A percentile compares a stretch with the other conserved stretches of the same genome.
Conservation (phyloP, 2,113 vertebrate genomes). For the Corythaeola cristata region DNA sequence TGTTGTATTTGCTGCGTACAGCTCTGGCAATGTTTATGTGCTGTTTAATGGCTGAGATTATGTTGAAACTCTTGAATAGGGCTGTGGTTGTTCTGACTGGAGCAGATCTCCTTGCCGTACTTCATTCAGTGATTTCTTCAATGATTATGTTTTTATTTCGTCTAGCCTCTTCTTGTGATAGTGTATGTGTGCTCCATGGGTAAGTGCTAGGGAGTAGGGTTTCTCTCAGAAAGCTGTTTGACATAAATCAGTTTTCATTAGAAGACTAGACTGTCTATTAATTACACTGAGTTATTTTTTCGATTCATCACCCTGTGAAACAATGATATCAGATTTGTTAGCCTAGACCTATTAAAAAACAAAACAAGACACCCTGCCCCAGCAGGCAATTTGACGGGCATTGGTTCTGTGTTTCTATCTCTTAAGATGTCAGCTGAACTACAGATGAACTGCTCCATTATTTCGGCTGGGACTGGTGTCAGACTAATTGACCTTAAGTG, state of each 20-base stretch:
- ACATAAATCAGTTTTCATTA: background rate
- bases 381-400: background rate
- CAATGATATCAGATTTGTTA: background rate
- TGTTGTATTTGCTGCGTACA: background rate
- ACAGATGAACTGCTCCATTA: background rate
- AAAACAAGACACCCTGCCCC: background rate
- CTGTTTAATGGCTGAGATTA: background rate
- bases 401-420: background rate
- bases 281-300: background rate
- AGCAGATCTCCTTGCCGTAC: background rate
- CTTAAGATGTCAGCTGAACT: background rate
- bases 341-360: background rate
- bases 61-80: background rate
- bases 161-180: background rate
- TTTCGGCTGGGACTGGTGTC: background rate
- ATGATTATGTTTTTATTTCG: background rate
- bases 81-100: background rate
- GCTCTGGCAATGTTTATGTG: background rate
- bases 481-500: background rate
- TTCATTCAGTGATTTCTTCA: background rate
- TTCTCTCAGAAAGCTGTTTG: background rate
- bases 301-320: background rate
- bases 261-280: background rate
- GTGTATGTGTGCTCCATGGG: background rate
- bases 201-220: background rate